A percentile compares a stretch with the other conserved stretches of the same genome.
Conservation (phyloP, 2,888 invertebrate genomes). For the Didymodactylos carnosus region DNA sequence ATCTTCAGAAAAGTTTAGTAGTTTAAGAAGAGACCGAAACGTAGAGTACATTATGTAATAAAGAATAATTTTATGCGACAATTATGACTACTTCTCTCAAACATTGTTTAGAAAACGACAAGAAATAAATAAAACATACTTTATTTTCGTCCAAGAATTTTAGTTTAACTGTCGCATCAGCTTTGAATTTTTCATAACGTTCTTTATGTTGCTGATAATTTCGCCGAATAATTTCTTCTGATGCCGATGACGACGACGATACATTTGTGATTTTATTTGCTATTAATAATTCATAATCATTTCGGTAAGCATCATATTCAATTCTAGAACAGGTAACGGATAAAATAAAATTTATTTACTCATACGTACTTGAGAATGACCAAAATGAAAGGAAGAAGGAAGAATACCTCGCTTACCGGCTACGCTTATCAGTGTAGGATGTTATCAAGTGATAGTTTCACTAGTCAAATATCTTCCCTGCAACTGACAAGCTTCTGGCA, state of each 20-base stretch:
- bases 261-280: not conserved
- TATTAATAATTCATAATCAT: conserved; percentile 65
- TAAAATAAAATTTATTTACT: not conserved
- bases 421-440: too few relatives aligned
- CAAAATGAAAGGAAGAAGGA: too few relatives aligned
- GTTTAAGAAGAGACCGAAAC: too few relatives aligned
- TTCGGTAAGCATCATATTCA: conserved; percentile 90
- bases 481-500: too few relatives aligned
- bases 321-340: conserved; percentile 39
- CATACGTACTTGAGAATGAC: not conserved
- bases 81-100: too few relatives aligned
- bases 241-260: conserved; percentile 14
- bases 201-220: conserved; percentile 62
- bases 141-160: conserved; percentile 89
- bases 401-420: too few relatives aligned
- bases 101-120: not conserved
- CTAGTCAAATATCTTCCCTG: too few relatives aligned
- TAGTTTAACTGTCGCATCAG: conserved; percentile 81
- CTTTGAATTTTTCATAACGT: conserved; percentile 71
- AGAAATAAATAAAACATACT: conserved; percentile 38
- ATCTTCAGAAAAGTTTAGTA: too few relatives aligned
- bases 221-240: conserved; percentile 48
- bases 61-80: too few relatives aligned
- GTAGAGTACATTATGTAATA: too few relatives aligned
- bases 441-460: too few relatives aligned